These are phyloP conservation scores for Thomomys bottae DNA, from an alignment of 2,113 vertebrate genomes.

Conservation along the genomic window DNA sequence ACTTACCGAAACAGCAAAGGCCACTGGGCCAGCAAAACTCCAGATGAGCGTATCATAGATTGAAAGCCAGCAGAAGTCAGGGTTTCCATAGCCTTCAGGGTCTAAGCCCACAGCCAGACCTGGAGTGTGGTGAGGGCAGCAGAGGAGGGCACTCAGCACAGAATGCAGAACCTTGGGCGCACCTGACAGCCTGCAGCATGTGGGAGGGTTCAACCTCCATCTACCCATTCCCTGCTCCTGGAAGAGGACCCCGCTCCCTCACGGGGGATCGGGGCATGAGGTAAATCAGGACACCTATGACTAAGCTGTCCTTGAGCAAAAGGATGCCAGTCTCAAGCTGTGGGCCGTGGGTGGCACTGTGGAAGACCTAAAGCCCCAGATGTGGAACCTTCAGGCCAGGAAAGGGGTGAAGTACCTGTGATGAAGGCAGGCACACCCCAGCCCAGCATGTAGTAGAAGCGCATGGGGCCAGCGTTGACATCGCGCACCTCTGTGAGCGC, in stretches of 20 bases:
- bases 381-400: background rate
- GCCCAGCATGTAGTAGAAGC: conserved; percentile 96
- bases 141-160: background rate
- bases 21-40: conserved; percentile 94
- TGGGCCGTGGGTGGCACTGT: background rate
- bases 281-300: background rate
- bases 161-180: background rate
- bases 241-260: background rate
- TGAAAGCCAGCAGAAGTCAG: conserved; percentile 97
- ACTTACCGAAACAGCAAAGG: conserved; percentile 91
- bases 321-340: background rate
- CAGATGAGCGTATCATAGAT: conserved; percentile 95
- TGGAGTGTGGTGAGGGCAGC: conserved; percentile 61
- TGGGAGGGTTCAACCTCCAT: background rate
- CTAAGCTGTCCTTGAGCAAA: background rate
- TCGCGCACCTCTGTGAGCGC: conserved; percentile 93
- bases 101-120: conserved; percentile 95
- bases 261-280: background rate
- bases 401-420: conserved; percentile 86
- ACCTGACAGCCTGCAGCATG: background rate
- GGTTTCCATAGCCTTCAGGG: conserved; percentile 96
- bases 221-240: background rate
- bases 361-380: too few relatives aligned
- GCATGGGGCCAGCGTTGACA: conserved; percentile 95
- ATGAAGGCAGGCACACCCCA: conserved; percentile 97